phyloP scores from a whole-genome alignment of 2,113 vertebrate species.

The Theristicus caerulescens region DNA sequence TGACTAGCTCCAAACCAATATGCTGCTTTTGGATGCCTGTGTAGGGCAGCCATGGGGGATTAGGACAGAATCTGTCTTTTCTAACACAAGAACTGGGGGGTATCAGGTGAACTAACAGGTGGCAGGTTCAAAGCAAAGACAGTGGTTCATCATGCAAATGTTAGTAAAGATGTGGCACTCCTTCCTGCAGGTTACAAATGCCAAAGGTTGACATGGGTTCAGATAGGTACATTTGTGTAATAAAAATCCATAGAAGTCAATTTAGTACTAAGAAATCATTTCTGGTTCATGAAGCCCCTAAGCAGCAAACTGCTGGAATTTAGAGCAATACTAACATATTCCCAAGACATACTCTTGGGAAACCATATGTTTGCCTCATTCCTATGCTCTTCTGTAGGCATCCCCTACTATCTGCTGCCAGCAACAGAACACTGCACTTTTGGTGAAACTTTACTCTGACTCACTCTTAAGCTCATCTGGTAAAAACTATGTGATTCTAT shows the following conservation, averaged over 20 bases:
- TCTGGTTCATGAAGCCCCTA: background rate
- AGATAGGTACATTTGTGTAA: background rate
- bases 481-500: background rate
- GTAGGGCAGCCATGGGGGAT: background rate
- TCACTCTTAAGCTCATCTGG: background rate
- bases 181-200: background rate
- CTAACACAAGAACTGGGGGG: background rate
- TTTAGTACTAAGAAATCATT: background rate
- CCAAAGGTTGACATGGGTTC: background rate
- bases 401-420: background rate
- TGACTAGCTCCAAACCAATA: background rate
- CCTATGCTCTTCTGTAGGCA: background rate
- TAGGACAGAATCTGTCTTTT: background rate
- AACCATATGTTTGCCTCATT: background rate
- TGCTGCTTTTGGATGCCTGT: background rate
- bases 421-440: background rate
- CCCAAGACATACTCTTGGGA: background rate
- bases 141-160: background rate
- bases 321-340: background rate
- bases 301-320: background rate
- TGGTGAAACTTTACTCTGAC: background rate
- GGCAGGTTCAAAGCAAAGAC: background rate
- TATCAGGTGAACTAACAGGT: background rate
- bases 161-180: background rate
- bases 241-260: background rate